These are phyloP conservation scores for Thecophora atra DNA, from an alignment of 2,888 invertebrate species.

Conservation along the genomic window DNA sequence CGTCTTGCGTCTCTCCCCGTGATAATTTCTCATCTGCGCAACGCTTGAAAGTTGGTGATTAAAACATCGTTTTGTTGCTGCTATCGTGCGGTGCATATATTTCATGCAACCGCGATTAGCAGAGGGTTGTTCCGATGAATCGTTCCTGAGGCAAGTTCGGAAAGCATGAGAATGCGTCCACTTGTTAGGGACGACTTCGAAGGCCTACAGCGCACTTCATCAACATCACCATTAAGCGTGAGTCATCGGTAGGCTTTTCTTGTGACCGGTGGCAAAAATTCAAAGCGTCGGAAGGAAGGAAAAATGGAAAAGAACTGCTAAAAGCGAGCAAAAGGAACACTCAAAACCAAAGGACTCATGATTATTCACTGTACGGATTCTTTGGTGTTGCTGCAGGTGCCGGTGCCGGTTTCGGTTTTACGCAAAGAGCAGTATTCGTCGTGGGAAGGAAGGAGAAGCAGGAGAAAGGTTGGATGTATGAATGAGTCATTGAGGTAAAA, in stretches of 20 bases:
- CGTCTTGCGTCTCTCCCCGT: background rate
- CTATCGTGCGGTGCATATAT: background rate
- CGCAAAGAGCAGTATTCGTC: background rate
- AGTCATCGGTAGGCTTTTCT: constrained; percentile 4
- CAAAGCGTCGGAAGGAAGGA: background rate
- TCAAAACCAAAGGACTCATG: background rate
- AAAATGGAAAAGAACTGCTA: no score
- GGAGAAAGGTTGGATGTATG: background rate
- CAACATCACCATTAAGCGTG: constrained; percentile 7
- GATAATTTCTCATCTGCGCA: background rate
- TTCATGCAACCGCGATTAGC: background rate
- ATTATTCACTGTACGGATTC: background rate
- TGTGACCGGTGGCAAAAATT: constrained; percentile 8
- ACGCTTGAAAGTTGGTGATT: background rate
- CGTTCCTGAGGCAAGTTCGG: no score
- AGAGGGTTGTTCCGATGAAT: constrained; percentile 6
- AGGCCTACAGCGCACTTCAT: constrained; percentile 2
- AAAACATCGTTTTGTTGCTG: background rate
- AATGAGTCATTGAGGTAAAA: background rate
- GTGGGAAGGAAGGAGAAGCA: background rate
- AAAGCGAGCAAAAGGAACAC: no score
- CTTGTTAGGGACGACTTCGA: background rate
- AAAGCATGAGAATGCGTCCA: constrained; percentile 2
- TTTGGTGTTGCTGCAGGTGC: no score
- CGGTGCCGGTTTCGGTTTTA: background rate